These are phyloP conservation scores for Ptychadena robeensis DNA, from an alignment of 2,797 vertebrate species.

Conservation along the genomic window DNA sequence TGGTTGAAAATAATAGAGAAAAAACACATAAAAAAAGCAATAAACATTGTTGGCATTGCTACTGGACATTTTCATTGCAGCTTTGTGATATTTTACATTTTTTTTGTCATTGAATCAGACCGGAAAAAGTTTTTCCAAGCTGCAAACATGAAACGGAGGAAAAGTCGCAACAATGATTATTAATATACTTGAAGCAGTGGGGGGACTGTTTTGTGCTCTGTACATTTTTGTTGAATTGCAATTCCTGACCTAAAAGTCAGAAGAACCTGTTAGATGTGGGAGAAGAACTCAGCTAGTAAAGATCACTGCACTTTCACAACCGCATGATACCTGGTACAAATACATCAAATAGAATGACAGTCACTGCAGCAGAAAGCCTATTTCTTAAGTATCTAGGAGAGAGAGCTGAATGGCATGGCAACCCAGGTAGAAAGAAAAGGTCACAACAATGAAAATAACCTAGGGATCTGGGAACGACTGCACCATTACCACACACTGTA, in stretches of 20 bases:
- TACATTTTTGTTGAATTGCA: slow-evolving; percentile 63
- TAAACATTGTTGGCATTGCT: not conserved
- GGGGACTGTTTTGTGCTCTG: slow-evolving; percentile 22
- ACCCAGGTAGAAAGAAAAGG: slow-evolving; percentile 68
- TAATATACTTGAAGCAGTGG: slow-evolving; percentile 12
- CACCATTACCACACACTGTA: slow-evolving; percentile 65
- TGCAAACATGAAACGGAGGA: not conserved
- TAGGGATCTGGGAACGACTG: slow-evolving; percentile 65
- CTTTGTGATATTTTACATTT: not conserved
- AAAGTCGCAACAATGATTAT: slow-evolving; percentile 37
- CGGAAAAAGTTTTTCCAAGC: not conserved
- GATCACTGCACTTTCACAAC: slow-evolving; percentile 61
- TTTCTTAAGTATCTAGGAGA: slow-evolving; percentile 60
- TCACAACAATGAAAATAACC: slow-evolving; percentile 72
- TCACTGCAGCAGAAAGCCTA: slow-evolving; percentile 45
- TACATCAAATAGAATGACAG: slow-evolving; percentile 60
- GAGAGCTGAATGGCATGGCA: slow-evolving; percentile 61
- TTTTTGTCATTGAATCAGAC: not conserved
- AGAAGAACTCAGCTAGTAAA: slow-evolving; percentile 56
- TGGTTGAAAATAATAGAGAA: not conserved
- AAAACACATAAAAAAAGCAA: not conserved
- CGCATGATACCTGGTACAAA: slow-evolving; percentile 59
- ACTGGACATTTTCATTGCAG: not conserved
- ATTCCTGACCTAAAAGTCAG: slow-evolving; percentile 55
- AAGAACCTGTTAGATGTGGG: slow-evolving; percentile 53